phyloP scores from a whole-genome alignment of 2,888 invertebrate species.

The Hyppa rectilinea region DNA sequence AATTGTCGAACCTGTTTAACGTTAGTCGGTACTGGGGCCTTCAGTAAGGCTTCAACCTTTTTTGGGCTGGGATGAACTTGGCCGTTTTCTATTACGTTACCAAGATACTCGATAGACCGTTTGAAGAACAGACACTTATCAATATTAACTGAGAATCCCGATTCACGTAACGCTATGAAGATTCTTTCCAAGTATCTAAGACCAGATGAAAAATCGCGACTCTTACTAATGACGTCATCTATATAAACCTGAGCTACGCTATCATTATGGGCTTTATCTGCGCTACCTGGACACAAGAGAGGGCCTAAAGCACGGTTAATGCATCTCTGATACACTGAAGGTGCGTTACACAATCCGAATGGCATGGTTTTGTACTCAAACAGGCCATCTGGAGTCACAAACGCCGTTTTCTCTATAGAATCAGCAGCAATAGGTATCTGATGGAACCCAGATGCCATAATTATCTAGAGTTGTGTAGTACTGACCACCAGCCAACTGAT shows the following conservation, averaged over 20 bases:
- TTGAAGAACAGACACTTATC: conserved; percentile 65
- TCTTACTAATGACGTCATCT: conserved; percentile 67
- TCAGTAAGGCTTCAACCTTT: conserved; percentile 66
- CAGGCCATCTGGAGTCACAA: conserved; percentile 67
- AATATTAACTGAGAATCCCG: conserved; percentile 68
- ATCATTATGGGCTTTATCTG: conserved; percentile 7
- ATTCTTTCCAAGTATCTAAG: conserved; percentile 55
- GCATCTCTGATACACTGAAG: conserved; percentile 51
- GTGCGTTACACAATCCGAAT: conserved; percentile 64
- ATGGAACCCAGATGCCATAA: conserved; percentile 52
- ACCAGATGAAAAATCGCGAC: conserved; percentile 48
- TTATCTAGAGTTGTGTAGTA: conserved; percentile 37
- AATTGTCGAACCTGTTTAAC: conserved; percentile 60
- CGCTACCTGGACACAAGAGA: conserved; percentile 14
- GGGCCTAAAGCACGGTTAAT: conserved; percentile 20
- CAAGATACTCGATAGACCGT: conserved; percentile 63
- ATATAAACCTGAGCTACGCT: conserved; percentile 61
- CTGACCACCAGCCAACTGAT: conserved; percentile 15
- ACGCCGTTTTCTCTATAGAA: conserved; percentile 68
- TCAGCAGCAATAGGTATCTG: conserved; percentile 55
- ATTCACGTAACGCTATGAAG: conserved; percentile 53
- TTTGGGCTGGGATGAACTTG: conserved; percentile 64
- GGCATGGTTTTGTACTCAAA: conserved; percentile 70
- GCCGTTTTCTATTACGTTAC: conserved; percentile 62
- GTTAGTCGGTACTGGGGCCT: conserved; percentile 63